Base-by-base conservation (phyloP, 2,113 vertebrate genomes). In the Motacilla alba region DNA sequence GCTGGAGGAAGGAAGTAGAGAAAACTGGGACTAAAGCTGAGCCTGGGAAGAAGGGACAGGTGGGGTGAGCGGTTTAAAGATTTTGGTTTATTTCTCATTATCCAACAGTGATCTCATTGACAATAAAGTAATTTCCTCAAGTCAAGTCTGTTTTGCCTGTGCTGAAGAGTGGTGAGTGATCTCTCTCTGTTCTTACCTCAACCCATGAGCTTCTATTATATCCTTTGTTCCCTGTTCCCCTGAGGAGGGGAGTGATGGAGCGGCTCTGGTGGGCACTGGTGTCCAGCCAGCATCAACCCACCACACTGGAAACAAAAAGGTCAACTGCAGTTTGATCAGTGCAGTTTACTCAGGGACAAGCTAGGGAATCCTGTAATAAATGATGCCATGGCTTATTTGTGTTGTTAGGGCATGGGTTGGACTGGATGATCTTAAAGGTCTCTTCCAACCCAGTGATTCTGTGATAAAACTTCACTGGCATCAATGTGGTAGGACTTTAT, bases 181-280 rank as follows among this genome's bases (percentile, higher is more conserved):
- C 20, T 67, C 39, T 46, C 39, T 15, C 15, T 53, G 53, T 15
- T 41, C 60, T 67, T 55, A 47, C 20, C 46, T 37, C 6, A 21
- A 24, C 22, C 13, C 13, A 11, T 55, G 13, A 68, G 26, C 21
- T 47, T 37, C 39, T 43, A 14, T 17, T 49, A 24, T 43, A 55
- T 37, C 47, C 30, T 73, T 19, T 49, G 11, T 37, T 15, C 26
- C 24, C 21, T 19, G 39, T 27, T 13, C 53, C 47, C 9, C 60
- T 33, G 26, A 68, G 62, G 11, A 69, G 24, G 14, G 20, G 47
- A 47, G 30, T 27, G n/a, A 68, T 13, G 11, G 46, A 68, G 24
- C 0, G 0, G n/a, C n/a, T 68, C 21, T 31, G 37, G 11, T 68
- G 46, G 53, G 13, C 33, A 46, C 19, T 67, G 52, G 7, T 43